These are phyloP conservation scores for Nemapogon koenigi DNA, from an alignment of 2,888 invertebrate genomes.

Conservation along the genomic window DNA sequence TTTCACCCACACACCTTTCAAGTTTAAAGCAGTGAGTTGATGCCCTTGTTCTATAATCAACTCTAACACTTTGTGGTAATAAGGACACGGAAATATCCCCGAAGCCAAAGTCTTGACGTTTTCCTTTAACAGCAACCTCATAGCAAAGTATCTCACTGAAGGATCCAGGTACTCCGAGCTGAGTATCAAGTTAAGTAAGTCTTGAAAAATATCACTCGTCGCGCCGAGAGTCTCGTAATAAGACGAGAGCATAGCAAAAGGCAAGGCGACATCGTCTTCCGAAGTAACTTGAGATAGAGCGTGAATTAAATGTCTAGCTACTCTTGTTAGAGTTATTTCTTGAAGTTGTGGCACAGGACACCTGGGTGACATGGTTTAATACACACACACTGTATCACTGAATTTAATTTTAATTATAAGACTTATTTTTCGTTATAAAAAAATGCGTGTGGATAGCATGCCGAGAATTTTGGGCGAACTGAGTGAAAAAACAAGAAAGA, in stretches of 20 bases:
- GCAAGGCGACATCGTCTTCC: constrained; percentile 62
- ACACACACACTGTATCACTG: neutral
- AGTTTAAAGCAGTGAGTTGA: constrained; percentile 68
- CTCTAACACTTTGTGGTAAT: constrained; percentile 72
- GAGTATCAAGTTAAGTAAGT: constrained; percentile 69
- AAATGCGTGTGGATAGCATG: neutral
- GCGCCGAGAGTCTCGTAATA: constrained; percentile 68
- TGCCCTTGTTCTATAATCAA: constrained; percentile 69
- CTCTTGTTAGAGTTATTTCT: constrained; percentile 64
- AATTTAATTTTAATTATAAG: neutral
- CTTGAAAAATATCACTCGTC: constrained; percentile 73
- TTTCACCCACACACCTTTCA: constrained; percentile 77
- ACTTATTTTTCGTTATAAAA: neutral
- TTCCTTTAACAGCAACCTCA: constrained; percentile 69
- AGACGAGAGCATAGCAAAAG: constrained; percentile 66
- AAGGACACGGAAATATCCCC: constrained; percentile 75
- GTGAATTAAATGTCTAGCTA: constrained; percentile 69
- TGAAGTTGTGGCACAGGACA: constrained; percentile 66
- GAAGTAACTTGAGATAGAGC: constrained; percentile 68
- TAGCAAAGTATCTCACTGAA: constrained; percentile 69
- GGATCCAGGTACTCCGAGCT: constrained; percentile 72
- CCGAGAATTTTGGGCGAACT: constrained; percentile 32
- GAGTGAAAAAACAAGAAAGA: constrained; percentile 42
- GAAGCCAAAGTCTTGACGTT: constrained; percentile 71
- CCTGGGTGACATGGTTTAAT: constrained; percentile 67